Percentiles rank a stretch among this genome's conserved stretches.
Conservation (phyloP, 2,888 invertebrate species). For the Pheosia tremula region DNA sequence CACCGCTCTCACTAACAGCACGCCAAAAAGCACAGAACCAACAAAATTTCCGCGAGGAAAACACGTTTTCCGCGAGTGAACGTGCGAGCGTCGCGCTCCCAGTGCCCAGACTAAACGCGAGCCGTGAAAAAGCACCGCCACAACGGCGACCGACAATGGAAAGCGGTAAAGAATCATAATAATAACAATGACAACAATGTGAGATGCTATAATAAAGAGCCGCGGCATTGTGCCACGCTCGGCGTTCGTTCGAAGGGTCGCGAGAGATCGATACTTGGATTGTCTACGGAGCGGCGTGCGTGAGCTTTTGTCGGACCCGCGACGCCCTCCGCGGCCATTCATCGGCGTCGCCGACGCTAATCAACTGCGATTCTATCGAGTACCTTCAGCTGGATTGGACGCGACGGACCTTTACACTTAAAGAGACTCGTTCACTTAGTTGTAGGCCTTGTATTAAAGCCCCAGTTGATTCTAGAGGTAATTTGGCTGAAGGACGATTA, state of each 20-base stretch:
- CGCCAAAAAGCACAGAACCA: conserved; percentile 59
- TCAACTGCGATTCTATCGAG: conserved; percentile 59
- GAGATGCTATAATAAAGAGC: conserved; percentile 85
- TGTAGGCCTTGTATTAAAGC: neutral
- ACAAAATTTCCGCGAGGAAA: conserved; percentile 76
- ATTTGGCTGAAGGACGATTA: neutral
- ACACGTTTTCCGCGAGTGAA: conserved; percentile 80
- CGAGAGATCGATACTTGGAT: conserved; percentile 81
- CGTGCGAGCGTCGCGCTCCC: conserved; percentile 84
- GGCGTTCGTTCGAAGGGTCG: conserved; percentile 82
- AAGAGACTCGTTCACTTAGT: conserved; percentile 1
- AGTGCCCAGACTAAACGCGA: conserved; percentile 83
- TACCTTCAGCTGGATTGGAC: conserved; percentile 20
- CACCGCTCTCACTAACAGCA: conserved; percentile 62
- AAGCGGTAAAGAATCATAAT: conserved; percentile 85
- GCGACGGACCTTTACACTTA: neutral
- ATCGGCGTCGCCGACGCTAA: conserved; percentile 62
- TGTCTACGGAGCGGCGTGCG: conserved; percentile 78
- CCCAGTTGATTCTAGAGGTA: neutral
- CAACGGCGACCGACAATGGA: conserved; percentile 84
- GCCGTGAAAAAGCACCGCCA: conserved; percentile 84
- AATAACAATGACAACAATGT: conserved; percentile 85
- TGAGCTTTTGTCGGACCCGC: conserved; percentile 70
- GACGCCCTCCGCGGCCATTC: conserved; percentile 61
- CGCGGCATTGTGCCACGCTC: conserved; percentile 82